Conservation (phyloP, 2,113 vertebrate species). For the Balaenoptera acutorostrata region DNA sequence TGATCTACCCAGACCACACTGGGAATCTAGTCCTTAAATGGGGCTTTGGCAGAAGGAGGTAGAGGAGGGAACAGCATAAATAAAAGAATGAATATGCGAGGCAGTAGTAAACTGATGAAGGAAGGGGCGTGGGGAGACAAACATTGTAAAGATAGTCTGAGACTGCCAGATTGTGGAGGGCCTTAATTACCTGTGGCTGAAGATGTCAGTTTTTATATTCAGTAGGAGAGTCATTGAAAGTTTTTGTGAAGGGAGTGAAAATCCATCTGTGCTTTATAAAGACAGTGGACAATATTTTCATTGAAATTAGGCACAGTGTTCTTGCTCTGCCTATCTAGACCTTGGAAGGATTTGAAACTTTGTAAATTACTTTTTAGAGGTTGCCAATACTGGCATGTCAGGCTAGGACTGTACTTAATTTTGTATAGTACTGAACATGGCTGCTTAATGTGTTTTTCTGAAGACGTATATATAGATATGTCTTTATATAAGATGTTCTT, state of each 20-base stretch:
- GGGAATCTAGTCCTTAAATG: neutral
- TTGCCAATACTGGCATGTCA: neutral
- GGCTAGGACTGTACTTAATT: neutral
- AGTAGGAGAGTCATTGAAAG: neutral
- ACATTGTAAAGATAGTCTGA: neutral
- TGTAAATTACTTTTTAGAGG: neutral
- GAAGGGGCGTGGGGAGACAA: neutral
- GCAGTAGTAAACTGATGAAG: neutral
- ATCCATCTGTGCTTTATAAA: neutral
- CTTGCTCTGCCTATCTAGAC: neutral
- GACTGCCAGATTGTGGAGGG: neutral
- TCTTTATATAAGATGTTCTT: neutral
- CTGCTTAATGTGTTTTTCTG: neutral
- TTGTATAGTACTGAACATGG: neutral
- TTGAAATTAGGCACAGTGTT: neutral
- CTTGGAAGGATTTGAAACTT: conserved; percentile 1
- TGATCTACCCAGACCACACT: neutral
- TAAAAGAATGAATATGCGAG: neutral
- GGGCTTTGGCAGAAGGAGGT: neutral
- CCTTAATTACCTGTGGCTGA: neutral
- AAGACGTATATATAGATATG: neutral
- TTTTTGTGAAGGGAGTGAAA: neutral
- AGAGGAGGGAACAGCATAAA: neutral
- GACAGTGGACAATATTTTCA: neutral
- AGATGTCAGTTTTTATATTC: neutral